Conservation (phyloP, 2,888 invertebrate species). For the Vannuccia rotundouncinata region DNA sequence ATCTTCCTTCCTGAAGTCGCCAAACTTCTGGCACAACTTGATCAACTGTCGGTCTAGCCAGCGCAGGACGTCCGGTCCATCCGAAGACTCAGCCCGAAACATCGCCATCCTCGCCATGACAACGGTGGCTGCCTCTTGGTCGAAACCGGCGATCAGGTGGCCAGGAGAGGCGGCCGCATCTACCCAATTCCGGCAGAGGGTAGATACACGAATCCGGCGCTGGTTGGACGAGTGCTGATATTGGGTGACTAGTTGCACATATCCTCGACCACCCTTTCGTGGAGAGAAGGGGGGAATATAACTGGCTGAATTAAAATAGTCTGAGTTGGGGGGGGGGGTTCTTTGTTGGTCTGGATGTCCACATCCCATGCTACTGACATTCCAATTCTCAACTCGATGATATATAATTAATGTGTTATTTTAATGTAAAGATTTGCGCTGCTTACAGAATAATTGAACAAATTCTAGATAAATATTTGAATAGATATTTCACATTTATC, state of each 20-base stretch:
- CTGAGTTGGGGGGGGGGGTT: too few species aligned
- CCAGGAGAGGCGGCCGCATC: conserved; percentile 31
- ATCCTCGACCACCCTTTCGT: conserved; percentile 78
- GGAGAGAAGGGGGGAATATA: neutral
- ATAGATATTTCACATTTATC: too few species aligned
- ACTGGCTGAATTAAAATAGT: too few species aligned
- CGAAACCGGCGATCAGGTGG: conserved; percentile 79
- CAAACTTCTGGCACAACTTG: conserved; percentile 96
- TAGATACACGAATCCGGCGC: conserved; percentile 86
- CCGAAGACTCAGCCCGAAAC: conserved; percentile 78
- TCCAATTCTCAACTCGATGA: too few species aligned
- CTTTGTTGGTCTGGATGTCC: too few species aligned
- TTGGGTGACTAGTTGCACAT: conserved; percentile 93
- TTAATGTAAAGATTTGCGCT: too few species aligned
- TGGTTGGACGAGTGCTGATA: conserved; percentile 96
- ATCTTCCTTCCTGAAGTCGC: conserved; percentile 94
- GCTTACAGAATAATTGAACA: too few species aligned
- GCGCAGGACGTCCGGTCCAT: conserved; percentile 84
- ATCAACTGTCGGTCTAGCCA: conserved; percentile 98
- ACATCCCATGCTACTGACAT: too few species aligned
- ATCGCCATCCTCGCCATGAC: conserved; percentile 93
- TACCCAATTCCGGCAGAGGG: conserved; percentile 80
- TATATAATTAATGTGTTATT: too few species aligned
- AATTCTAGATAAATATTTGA: too few species aligned
- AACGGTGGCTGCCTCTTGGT: conserved; percentile 95